Percentiles rank a stretch among this genome's conserved stretches.
These are phyloP conservation scores for Drosophila buzzatii DNA, from an alignment of 2,888 invertebrate genomes.

Conservation along the genomic window DNA sequence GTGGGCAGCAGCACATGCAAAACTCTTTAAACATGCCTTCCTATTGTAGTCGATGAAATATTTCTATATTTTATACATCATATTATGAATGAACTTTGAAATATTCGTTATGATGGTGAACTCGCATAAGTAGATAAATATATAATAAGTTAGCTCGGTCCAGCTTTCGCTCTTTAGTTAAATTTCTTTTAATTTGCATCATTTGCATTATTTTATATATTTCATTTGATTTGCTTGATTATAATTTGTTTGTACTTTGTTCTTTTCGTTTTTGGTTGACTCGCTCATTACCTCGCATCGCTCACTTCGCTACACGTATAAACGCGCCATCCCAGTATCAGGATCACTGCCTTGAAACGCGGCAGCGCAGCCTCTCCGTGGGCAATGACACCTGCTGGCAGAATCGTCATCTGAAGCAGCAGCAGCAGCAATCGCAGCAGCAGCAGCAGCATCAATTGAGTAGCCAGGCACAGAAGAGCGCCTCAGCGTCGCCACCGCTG, in stretches of 20 bases:
- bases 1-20: too few species aligned
- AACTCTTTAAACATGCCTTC: too few species aligned
- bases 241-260: conserved; percentile 54
- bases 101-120: too few species aligned
- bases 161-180: conserved; percentile 5
- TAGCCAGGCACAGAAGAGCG: conserved; percentile 55
- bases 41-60: not conserved
- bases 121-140: not conserved
- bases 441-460: conserved; percentile 34
- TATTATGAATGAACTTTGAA: not conserved
- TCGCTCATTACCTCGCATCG: conserved; percentile 47
- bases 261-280: conserved; percentile 61
- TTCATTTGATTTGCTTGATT: conserved; percentile 44
- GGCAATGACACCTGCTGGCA: conserved; percentile 85
- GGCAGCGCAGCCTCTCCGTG: conserved; percentile 85
- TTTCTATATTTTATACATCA: not conserved
- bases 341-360: conserved; percentile 84
- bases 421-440: conserved; percentile 37
- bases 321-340: conserved; percentile 73
- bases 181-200: conserved; percentile 11
- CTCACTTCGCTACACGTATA: not conserved
- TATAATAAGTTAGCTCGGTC: not conserved
- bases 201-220: conserved; percentile 24
- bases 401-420: conserved; percentile 76
- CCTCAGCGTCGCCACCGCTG: conserved; percentile 66